Evolutionary conservation across 2,113 vertebrate species (phyloP), one percentile per base, ranked within the genome.

Genomic region (Pachypanchax playfairii): DNA sequence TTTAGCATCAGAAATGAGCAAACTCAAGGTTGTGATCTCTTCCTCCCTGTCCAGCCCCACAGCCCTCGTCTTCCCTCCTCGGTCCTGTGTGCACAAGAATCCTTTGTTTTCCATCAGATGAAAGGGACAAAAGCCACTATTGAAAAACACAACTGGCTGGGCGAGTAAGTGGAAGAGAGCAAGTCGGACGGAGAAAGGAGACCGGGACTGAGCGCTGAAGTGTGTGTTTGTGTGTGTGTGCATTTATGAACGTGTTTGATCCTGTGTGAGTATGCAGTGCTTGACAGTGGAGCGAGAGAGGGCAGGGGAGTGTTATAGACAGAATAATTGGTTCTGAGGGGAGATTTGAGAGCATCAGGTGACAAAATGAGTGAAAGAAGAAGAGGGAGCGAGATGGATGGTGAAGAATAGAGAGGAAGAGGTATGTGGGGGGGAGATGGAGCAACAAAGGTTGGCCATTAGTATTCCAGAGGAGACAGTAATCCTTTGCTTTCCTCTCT

Each of bases 61-160:
- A 36, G 80, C 70, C 53, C 75, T 73, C 70, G 79, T 72, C 78
- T 84, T 80, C 76, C 73, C 83, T 82, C 73, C 83, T 82, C 73
- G 74, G 79, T 89, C 89, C 88, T 22, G 75, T 71, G 67, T 47
- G 74, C 85, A 92, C 90, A 92, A 91, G 82, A 90, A 92, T 91
- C 86, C 87, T 92, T 93, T 92, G 92, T 92, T 90, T 81, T 81
- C 63, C 10, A 61, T 12, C 78, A 92, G 86, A 91, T 90, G 86
- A 90, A 92, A 91, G 90, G 79, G 90, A 92, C 92, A 92, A 92
- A 92, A 92, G 91, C 79, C 84, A 90, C 89, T 83, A 92, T 93
- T 92, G 88, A 91, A 89, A 86, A 88, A 87, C 85, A 87, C 65
- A 33, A 89, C 80, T 69, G 86, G 66, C 60, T 63, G 83, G 82